Percentiles rank a stretch among this genome's conserved stretches.
These are phyloP conservation scores for Astropecten irregularis DNA, from an alignment of 53 echinoderm and acorn worm species.

Conservation along the genomic window DNA sequence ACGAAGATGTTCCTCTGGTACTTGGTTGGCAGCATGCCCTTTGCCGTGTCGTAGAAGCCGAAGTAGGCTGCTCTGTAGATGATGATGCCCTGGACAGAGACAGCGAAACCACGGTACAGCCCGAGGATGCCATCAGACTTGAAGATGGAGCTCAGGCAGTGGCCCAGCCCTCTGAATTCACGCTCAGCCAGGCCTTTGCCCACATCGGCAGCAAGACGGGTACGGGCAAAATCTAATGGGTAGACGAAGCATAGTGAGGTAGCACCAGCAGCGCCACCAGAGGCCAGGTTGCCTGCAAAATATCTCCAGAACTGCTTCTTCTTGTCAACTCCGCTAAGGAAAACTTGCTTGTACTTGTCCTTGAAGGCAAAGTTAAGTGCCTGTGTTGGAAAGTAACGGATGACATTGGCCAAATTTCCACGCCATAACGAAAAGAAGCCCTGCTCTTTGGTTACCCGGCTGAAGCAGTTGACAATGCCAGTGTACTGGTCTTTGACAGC, in stretches of 20 bases:
- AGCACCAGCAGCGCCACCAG: constrained; percentile 97
- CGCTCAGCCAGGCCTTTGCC: constrained; percentile 73
- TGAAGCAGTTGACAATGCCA: constrained; percentile 90
- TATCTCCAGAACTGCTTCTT: constrained; percentile 83
- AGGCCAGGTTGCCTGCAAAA: constrained; percentile 89
- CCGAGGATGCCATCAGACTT: constrained; percentile 92
- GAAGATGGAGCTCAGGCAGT: constrained; percentile 81
- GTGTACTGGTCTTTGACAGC: constrained; percentile 78
- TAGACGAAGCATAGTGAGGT: constrained; percentile 96
- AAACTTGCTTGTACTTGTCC: constrained; percentile 97
- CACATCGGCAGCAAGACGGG: constrained; percentile 94
- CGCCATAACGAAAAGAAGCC: constrained; percentile 98
- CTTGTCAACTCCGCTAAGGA: constrained; percentile 87
- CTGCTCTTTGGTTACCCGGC: constrained; percentile 85
- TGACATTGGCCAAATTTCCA: constrained; percentile 96
- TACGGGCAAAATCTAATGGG: constrained; percentile 97
- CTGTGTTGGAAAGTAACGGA: constrained; percentile 98
- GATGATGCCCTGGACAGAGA: constrained; percentile 97
- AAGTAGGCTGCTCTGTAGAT: constrained; percentile 98
- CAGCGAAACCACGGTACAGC: constrained; percentile 89
- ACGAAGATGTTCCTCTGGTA: constrained; percentile 74
- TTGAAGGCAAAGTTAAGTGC: constrained; percentile 98
- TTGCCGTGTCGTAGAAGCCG: constrained; percentile 97
- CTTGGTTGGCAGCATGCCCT: constrained; percentile 79
- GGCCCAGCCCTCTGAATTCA: constrained; percentile 87